Percentiles rank a stretch among this genome's conserved stretches.
Evolutionary conservation across 2,888 invertebrate species (phyloP).

Genomic region (Leptarthrus brevirostris): DNA sequence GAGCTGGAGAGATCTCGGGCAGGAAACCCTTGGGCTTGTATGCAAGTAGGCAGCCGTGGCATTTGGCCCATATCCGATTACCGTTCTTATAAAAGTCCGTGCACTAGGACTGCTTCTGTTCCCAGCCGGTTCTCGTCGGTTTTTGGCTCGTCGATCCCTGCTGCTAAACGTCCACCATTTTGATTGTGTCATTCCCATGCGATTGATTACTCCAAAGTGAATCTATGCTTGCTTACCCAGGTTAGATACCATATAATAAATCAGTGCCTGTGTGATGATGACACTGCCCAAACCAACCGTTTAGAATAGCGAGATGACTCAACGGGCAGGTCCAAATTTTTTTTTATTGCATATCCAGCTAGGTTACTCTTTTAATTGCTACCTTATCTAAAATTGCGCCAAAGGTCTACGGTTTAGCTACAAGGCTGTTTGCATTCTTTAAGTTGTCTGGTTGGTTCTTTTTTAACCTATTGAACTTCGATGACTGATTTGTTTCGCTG

Average conservation of each 20-base stretch:
- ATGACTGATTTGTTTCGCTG: conserved; percentile 18
- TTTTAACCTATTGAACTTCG: conserved; percentile 26
- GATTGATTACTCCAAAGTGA: conserved; percentile 52
- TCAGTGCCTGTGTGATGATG: conserved; percentile 4
- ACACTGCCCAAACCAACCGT: not conserved
- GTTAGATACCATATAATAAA: not conserved
- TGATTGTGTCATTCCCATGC: conserved; percentile 55
- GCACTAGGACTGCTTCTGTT: not conserved
- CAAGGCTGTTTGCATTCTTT: conserved; percentile 26
- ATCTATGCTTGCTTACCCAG: conserved; percentile 9
- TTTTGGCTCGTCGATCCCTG: conserved; percentile 21
- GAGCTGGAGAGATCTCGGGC: conserved; percentile 13
- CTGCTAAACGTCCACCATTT: conserved; percentile 54
- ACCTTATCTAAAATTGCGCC: not conserved
- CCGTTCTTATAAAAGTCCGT: not conserved
- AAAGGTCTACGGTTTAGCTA: not conserved
- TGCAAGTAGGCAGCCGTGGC: not conserved
- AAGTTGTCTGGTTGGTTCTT: conserved; percentile 13
- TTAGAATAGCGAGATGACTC: conserved; percentile 1
- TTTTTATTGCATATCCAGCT: not conserved
- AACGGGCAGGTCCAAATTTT: not conserved
- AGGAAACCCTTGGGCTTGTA: conserved; percentile 25
- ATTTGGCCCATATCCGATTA: conserved; percentile 50
- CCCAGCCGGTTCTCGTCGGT: not conserved
- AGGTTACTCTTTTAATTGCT: too few species aligned